Evolutionary conservation across 1,140 invertebrate species (phyloP).

Genomic region (Drosophila willistoni): DNA sequence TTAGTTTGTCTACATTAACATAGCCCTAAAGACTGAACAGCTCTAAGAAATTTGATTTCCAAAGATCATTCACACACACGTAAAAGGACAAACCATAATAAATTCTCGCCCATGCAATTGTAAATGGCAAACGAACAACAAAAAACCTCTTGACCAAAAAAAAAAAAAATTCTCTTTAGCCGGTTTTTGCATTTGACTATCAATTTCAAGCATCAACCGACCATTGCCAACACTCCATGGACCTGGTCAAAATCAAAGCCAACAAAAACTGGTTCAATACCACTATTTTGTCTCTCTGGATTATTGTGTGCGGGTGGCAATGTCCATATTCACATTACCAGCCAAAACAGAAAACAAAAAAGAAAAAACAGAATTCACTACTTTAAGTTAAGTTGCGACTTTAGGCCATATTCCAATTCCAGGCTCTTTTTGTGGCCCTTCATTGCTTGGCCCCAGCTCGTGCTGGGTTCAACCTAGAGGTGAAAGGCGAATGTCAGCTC

Average conservation of each 20-base stretch:
- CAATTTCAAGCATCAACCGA: too few relatives aligned
- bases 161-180: constrained; percentile 67
- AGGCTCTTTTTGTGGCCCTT: constrained; percentile 20
- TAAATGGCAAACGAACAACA: constrained; percentile 74
- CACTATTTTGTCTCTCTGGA: constrained; percentile 22
- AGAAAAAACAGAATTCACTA: constrained; percentile 43
- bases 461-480: constrained; percentile 68
- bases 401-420: constrained; percentile 33
- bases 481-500: constrained; percentile 58
- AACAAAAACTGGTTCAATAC: constrained; percentile 68
- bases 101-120: constrained; percentile 10
- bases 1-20: too few relatives aligned
- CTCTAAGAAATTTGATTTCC: not conserved
- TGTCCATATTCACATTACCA: constrained; percentile 27
- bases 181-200: constrained; percentile 57
- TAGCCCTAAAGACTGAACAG: not conserved
- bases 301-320: constrained; percentile 64
- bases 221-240: constrained; percentile 58
- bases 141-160: constrained; percentile 69
- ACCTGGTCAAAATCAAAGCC: constrained; percentile 32
- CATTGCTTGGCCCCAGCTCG: constrained; percentile 44
- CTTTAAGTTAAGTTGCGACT: constrained; percentile 26
- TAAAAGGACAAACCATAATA: constrained; percentile 51
- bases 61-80: constrained; percentile 5
- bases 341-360: not conserved